Evolutionary conservation across 2,888 invertebrate species (phyloP), one percentile per base, ranked within the genome.

Genomic region (Polymixis flavicincta): DNA sequence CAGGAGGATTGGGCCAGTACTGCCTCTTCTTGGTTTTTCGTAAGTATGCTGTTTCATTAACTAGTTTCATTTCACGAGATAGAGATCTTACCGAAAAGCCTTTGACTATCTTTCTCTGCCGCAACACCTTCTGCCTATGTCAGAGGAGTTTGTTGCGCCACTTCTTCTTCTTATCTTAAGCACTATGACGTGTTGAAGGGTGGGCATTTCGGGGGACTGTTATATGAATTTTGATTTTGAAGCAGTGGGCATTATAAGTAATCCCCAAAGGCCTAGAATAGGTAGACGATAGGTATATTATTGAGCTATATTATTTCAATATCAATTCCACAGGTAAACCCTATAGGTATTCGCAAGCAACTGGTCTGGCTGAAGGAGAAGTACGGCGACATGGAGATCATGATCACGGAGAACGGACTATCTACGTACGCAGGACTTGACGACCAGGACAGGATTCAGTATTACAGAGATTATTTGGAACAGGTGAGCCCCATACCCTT

Each of bases 351-450:
- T 0, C 90, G 96, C 7, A 89, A 90, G 8, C 80, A 92, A 19
- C 84, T 97, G 14, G 86, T 89, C 1, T 96, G 95, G 94, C 74
- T 97, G 72, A 88, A 87, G 54, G 61, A 86, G 13, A 50, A 61
- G 4, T 89, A 96, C 76, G 93, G 93, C 0, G 92, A 92, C 70
- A 22, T 93, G 25, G 89, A 92, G 42, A 87, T 96, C 52, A 72
- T 94, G 28, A 92, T 97, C 57, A 93, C 94, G 0, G 97, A 97
- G 86, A 96, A 95, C 76, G 97, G 96, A 0, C 93, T 89, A 65
- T 82, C 94, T 1, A 84, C 25, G 0, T 85, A 84, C 0, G 88
- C 81, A 0, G 84, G 87, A 4, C 85, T 93, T 0, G 82, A 93
- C 4, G 95, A 96, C 65, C 67, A 83, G 0, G 86, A 88, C 3